Percentiles rank a stretch among this genome's conserved stretches.
Conservation (phyloP, 1,140 invertebrate species). For the Philotrypesis tridentata region DNA sequence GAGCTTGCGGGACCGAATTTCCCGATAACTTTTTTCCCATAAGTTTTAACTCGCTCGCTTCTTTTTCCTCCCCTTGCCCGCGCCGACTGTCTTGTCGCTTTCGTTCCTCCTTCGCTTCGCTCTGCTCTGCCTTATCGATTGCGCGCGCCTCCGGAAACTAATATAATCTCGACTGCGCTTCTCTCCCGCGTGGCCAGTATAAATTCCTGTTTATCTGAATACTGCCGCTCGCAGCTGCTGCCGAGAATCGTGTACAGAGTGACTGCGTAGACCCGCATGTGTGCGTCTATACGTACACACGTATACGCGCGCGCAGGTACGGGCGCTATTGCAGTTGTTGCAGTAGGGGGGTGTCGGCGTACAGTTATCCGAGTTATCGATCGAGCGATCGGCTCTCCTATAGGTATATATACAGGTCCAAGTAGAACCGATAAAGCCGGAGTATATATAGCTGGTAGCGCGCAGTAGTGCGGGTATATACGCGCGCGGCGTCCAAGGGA, state of each 20-base stretch:
- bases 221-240: background rate
- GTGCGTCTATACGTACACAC: no score
- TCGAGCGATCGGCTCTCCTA: slow-evolving; percentile 10
- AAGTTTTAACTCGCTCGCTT: background rate
- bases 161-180: slow-evolving; percentile 16
- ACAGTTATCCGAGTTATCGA: slow-evolving; percentile 38
- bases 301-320: no score
- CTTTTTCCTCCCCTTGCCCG: background rate
- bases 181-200: background rate
- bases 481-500: background rate
- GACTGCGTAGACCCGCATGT: background rate
- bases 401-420: background rate
- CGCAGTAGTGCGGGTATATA: background rate
- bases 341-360: background rate
- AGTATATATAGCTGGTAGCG: background rate
- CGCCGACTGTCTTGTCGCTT: background rate
- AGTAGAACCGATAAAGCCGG: slow-evolving; percentile 26
- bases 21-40: slow-evolving; percentile 36
- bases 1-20: slow-evolving; percentile 17
- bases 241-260: slow-evolving; percentile 20
- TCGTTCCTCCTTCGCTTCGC: background rate
- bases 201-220: slow-evolving; percentile 43
- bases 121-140: slow-evolving; percentile 22
- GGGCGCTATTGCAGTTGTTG: no score
- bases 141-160: slow-evolving; percentile 11